phyloP scores from a whole-genome alignment of 2,797 vertebrate species.

The Phaenicophaeus curvirostris region DNA sequence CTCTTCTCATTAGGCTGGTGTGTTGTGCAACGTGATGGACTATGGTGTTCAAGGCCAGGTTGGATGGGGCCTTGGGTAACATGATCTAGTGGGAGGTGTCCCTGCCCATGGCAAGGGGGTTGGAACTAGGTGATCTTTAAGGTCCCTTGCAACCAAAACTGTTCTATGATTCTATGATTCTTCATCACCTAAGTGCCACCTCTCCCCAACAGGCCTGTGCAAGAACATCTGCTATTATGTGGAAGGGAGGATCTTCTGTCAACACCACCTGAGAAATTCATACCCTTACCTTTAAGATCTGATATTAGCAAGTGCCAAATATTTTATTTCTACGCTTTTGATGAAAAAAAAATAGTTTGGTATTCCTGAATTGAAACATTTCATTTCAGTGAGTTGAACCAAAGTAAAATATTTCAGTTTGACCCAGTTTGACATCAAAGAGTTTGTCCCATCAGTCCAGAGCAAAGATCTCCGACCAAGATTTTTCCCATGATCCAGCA shows the following conservation, averaged over 20 bases:
- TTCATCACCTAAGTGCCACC: neutral
- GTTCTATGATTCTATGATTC: neutral
- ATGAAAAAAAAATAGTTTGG: neutral
- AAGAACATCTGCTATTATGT: neutral
- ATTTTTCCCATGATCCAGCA: neutral
- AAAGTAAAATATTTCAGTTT: neutral
- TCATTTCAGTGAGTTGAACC: neutral
- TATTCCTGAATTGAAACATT: neutral
- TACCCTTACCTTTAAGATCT: neutral
- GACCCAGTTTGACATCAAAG: neutral
- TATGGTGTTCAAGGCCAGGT: no score
- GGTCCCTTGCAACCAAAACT: no score
- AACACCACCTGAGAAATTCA: neutral
- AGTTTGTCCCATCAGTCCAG: neutral
- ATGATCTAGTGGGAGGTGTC: no score
- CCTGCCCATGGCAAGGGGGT: no score
- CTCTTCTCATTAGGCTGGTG: neutral
- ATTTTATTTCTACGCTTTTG: neutral
- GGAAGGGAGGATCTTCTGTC: neutral
- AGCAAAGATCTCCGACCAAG: neutral
- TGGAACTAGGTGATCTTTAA: no score
- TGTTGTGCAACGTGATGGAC: neutral
- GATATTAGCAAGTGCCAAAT: neutral
- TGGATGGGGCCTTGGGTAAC: no score
- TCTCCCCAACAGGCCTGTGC: neutral